These are phyloP conservation scores for Eubasilissa regina DNA, from an alignment of 1,140 invertebrate genomes.

Conservation along the genomic window DNA sequence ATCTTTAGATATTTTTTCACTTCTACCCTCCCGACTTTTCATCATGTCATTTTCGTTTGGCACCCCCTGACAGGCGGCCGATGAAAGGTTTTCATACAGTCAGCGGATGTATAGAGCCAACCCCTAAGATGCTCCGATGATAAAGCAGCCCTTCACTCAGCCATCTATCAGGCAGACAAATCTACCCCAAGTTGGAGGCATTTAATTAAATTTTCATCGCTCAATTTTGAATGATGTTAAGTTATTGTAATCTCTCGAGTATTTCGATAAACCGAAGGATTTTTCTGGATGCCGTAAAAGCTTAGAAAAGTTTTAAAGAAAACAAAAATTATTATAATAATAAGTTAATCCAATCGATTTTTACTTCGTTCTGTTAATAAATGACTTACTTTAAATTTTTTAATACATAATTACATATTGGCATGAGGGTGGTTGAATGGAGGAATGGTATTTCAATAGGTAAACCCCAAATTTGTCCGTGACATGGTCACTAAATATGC, in stretches of 20 bases:
- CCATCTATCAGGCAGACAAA: constrained; percentile 40
- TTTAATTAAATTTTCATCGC: constrained; percentile 44
- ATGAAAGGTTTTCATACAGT: constrained; percentile 23
- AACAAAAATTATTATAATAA: no score
- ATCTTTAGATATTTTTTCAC: constrained; percentile 8
- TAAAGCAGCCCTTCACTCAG: constrained; percentile 37
- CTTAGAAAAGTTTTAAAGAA: neutral
- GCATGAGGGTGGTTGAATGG: no score
- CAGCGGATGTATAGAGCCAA: constrained; percentile 19
- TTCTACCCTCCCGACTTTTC: constrained; percentile 16
- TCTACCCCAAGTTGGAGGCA: constrained; percentile 33
- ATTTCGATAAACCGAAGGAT: neutral
- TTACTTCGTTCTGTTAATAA: no score
- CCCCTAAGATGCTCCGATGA: constrained; percentile 28
- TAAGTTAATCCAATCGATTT: no score
- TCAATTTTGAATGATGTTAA: constrained; percentile 38
- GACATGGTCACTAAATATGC: no score
- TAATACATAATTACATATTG: no score
- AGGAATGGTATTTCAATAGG: no score
- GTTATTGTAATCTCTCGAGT: constrained; percentile 5
- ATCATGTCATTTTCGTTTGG: constrained; percentile 36
- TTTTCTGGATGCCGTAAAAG: no score
- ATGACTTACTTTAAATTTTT: no score
- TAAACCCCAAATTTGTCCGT: no score
- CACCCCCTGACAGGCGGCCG: constrained; percentile 18